Evolutionary conservation across 2,113 vertebrate species (phyloP), one percentile per base, ranked within the genome.

Genomic region (Lepus americanus): DNA sequence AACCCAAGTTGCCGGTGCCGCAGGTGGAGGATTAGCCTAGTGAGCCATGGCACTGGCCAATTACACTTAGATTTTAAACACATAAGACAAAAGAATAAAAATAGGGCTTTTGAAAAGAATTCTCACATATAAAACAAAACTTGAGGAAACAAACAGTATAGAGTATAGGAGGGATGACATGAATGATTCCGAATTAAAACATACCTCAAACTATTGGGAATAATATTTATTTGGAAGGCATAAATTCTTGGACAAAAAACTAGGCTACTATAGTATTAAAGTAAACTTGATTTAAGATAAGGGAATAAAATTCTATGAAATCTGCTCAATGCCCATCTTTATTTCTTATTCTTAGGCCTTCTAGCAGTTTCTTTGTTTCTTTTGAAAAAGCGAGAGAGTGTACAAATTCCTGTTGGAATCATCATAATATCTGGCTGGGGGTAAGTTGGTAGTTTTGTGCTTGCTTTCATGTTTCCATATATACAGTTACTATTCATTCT

Each of bases 361-460:
- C 99, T 99, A 7, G 99, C 99, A 51, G 96, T 99, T n/a, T 99
- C 99, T 94, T 97, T 99, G 79, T 98, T 99, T 97, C 98, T 99
- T 70, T 89, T 99, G 96, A 99, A 98, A 96, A 99, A 98, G 91
- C 98, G 97, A 95, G 98, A 99, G 85, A 98, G 98, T 84, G 39
- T 98, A 78, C 99, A 98, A 94, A 98, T 99, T 95, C 98, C 98
- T 20, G 94, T 98, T 10, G 98, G 98, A 53, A n/a, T 98, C 94
- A 98, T 99, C 66, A 98, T 99, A 25, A 97, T 99, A 93, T 98
- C 97, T 92, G 99, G 99, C 97, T 99, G 99, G 99, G 99, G 99
- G 99, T 99, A 98, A 99, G 99, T 98, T 86, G 89, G 77, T 76
- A 77, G 36, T 63, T 89, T 94, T 67, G 67, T 94, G 33, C 66